A percentile compares a stretch with the other conserved stretches of the same genome.
Conservation (phyloP, 1,140 invertebrate species). For the Orussus abietinus region DNA sequence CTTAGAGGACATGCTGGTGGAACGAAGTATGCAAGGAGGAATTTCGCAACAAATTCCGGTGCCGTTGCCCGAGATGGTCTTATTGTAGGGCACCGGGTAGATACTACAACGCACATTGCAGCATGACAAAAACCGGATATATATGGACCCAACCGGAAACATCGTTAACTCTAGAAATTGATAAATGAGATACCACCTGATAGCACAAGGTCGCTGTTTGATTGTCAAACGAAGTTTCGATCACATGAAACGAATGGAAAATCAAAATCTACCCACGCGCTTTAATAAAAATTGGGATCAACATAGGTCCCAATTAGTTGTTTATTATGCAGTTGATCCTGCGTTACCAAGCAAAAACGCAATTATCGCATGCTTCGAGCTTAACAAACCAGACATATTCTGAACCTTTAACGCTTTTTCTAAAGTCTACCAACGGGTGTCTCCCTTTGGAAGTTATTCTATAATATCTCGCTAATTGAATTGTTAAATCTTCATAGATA, state of each 20-base stretch:
- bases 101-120: slow-evolving; percentile 87
- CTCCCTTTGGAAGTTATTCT: too few species aligned
- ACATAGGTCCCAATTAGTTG: too few species aligned
- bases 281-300: background rate
- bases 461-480: too few species aligned
- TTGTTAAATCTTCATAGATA: too few species aligned
- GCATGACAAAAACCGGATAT: slow-evolving; percentile 85
- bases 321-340: too few species aligned
- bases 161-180: slow-evolving; percentile 37
- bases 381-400: too few species aligned
- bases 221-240: background rate
- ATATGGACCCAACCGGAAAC: slow-evolving; percentile 78
- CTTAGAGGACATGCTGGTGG: slow-evolving; percentile 86
- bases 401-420: too few species aligned
- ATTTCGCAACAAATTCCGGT: slow-evolving; percentile 80
- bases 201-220: slow-evolving; percentile 11
- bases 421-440: too few species aligned
- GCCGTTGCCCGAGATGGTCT: slow-evolving; percentile 81
- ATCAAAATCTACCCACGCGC: background rate
- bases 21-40: slow-evolving; percentile 91
- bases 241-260: background rate
- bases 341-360: background rate
- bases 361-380: too few species aligned
- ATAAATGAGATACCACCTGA: slow-evolving; percentile 47
- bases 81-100: slow-evolving; percentile 81